Conservation (phyloP, 53 echinoderm and acorn worm genomes). For the Henricia sp. region DNA sequence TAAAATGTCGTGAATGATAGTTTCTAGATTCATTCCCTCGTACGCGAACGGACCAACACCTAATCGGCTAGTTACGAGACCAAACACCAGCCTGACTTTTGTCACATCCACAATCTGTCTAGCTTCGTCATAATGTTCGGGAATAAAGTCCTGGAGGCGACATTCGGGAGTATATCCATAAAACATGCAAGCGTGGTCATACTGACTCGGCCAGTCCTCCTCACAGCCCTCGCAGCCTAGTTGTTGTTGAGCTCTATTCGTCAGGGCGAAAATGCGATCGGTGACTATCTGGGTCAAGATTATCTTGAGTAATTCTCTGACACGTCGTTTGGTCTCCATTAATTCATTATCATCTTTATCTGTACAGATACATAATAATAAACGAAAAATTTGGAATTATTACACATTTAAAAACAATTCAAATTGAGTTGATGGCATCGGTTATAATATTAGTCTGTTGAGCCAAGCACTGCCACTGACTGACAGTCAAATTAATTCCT, state of each 20-base stretch:
- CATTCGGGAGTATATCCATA: neutral
- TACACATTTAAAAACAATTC: no score
- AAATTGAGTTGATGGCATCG: neutral
- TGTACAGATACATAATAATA: neutral
- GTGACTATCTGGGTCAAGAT: conserved; percentile 8
- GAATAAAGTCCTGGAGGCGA: neutral
- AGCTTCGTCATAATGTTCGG: neutral
- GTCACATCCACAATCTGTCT: neutral
- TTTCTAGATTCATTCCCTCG: no score
- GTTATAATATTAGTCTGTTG: neutral
- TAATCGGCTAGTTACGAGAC: no score
- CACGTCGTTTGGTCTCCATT: no score
- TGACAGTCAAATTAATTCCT: conserved; percentile 26
- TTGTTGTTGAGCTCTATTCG: conserved; percentile 1
- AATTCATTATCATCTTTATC: no score
- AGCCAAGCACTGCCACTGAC: neutral
- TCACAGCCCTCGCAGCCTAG: conserved; percentile 38
- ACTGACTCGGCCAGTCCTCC: conserved; percentile 35
- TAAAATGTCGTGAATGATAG: no score
- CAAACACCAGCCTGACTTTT: no score
- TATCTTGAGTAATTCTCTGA: neutral
- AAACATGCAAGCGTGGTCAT: conserved; percentile 27
- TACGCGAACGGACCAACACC: no score
- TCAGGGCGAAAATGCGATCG: neutral
- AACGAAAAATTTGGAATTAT: neutral